Evolutionary conservation across 2,888 invertebrate genomes (phyloP).

Genomic region (Agriopis marginaria): DNA sequence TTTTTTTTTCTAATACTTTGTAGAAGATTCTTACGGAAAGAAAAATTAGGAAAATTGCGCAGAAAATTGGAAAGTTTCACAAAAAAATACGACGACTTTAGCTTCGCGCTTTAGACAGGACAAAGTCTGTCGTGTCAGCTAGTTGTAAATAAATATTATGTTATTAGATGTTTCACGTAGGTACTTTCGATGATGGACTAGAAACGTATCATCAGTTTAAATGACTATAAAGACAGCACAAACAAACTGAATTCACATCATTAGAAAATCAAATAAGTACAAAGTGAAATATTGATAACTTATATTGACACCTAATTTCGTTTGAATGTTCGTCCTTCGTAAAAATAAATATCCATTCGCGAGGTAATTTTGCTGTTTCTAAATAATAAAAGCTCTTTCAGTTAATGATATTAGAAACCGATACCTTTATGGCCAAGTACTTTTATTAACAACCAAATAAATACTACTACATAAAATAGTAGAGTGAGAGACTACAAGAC

Average conservation of each 20-base stretch:
- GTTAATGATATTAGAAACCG: constrained; percentile 23
- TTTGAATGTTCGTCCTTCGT: neutral
- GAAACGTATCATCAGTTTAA: no score
- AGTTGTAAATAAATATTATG: no score
- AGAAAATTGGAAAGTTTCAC: no score
- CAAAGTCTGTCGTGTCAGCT: no score
- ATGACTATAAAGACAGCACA: no score
- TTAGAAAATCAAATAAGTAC: neutral
- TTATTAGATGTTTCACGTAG: no score
- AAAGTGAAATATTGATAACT: neutral
- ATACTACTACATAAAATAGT: neutral
- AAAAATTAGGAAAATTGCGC: no score
- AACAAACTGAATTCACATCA: neutral
- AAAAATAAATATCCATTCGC: constrained; percentile 8
- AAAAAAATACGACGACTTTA: no score
- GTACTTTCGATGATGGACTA: no score
- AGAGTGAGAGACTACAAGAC: neutral
- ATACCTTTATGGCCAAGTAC: constrained; percentile 2
- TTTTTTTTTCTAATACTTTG: no score
- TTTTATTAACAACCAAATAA: constrained; percentile 8
- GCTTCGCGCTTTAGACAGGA: no score
- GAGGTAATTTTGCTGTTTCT: neutral
- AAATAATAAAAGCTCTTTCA: constrained; percentile 11
- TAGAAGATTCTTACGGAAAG: no score
- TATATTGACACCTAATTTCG: neutral